Percentiles rank a stretch among this genome's conserved stretches.
These are phyloP conservation scores for Pammene aurita DNA, from an alignment of 2,888 invertebrate species.

Conservation along the genomic window DNA sequence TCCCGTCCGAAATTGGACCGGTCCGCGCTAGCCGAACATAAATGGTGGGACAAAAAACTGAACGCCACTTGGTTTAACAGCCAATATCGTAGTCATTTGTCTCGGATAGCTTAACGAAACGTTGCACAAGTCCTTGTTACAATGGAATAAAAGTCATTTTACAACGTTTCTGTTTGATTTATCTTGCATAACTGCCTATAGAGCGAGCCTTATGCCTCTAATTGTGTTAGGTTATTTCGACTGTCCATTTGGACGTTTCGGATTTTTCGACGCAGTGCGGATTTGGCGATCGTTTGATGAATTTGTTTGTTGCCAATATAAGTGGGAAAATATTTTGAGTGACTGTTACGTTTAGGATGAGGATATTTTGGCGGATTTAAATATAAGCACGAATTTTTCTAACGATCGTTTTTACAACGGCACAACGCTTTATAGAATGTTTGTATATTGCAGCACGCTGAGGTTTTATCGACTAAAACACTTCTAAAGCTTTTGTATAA, in stretches of 20 bases:
- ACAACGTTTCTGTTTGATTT: constrained; percentile 43
- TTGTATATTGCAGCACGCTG: not conserved
- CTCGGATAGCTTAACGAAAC: constrained; percentile 60
- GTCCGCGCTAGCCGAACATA: constrained; percentile 53
- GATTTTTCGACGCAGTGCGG: constrained; percentile 40
- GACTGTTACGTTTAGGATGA: constrained; percentile 9
- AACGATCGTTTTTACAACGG: not conserved
- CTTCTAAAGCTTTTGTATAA: no score
- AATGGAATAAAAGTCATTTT: constrained; percentile 16
- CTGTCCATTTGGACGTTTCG: constrained; percentile 31
- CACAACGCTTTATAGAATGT: not conserved
- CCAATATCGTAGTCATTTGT: constrained; percentile 73
- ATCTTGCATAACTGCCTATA: constrained; percentile 61
- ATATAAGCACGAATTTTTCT: not conserved
- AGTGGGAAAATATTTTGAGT: constrained; percentile 17
- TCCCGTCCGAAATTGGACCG: constrained; percentile 18
- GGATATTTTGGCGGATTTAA: constrained; percentile 3
- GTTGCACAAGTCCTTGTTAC: constrained; percentile 31
- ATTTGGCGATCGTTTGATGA: constrained; percentile 41
- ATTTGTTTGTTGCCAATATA: constrained; percentile 26
- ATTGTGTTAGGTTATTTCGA: constrained; percentile 57
- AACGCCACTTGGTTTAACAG: constrained; percentile 62
- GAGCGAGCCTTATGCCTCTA: constrained; percentile 62
- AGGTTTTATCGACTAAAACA: not conserved
- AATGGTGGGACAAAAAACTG: constrained; percentile 51